Evolutionary conservation across 2,888 invertebrate genomes (phyloP), one percentile per base, ranked within the genome.

Genomic region (Galerucella nymphaeae): DNA sequence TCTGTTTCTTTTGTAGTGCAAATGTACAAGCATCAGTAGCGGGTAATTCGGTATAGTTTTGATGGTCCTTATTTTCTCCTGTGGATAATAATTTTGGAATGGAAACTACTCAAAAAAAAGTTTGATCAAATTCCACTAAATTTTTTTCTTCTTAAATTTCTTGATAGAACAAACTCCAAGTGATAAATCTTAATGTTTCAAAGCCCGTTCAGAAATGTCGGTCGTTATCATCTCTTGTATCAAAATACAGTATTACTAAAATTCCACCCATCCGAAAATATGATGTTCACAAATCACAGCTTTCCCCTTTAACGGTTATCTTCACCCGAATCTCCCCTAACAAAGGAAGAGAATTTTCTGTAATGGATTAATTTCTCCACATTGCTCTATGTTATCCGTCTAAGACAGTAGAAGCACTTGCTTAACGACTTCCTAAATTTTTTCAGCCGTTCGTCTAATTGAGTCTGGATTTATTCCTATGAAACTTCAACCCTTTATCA

Each of bases 331-430:
- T 75, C 71, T 72, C 70, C 70, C 74, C 72, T 62, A 64, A 57
- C 65, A 64, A 62, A 68, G 61, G 61, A 62, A 58, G 58, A 58
- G 66, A 69, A 73, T 73, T 75, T 70, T 63, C 66, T 63, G 70
- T 77, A 77, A 77, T 77, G 75, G 77, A 77, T 77, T 77, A 75
- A 77, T 77, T 70, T 75, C 75, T 68, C 73, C 67, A 73, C 70
- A 73, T 73, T 69, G 66, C 59, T 68, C 63, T 65, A 69, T 73
- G 69, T 67, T 70, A 66, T 73, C 62, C 55, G 59, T 66, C 20
- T 61, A 20, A 70, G 70, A 70, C 66, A 70, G 70, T 70, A 70
- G 66, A 73, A 73, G 73, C 70, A 70, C 66, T 73, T 66, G 65
- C 73, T 66, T 73, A 73, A 73, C 70, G 70, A 73, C 73, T 73